These are phyloP conservation scores for Eupithecia vulgata DNA, from an alignment of 2,888 invertebrate genomes.

Conservation along the genomic window DNA sequence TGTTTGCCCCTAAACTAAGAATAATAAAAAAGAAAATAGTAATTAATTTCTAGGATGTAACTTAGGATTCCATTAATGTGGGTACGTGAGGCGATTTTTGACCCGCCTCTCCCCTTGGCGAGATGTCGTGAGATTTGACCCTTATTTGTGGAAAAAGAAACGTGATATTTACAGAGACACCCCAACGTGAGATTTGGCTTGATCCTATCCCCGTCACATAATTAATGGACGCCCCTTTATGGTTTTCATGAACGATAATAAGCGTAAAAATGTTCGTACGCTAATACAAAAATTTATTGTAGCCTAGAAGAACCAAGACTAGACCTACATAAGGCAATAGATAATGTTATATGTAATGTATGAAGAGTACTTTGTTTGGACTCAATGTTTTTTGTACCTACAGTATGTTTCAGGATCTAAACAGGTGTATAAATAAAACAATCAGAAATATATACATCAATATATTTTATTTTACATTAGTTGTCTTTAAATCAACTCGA, in stretches of 20 bases:
- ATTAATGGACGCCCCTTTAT: too few relatives aligned
- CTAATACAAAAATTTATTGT: background rate
- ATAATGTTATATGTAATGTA: conserved; percentile 10
- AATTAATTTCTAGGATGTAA: background rate
- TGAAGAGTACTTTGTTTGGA: conserved; percentile 30
- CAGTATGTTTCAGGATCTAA: conserved; percentile 27
- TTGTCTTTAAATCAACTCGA: conserved; percentile 84
- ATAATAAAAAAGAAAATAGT: background rate
- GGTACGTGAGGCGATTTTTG: too few relatives aligned
- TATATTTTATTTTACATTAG: conserved; percentile 84
- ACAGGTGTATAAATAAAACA: conserved; percentile 56
- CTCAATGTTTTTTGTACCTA: conserved; percentile 23
- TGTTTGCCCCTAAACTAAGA: background rate
- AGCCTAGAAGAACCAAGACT: background rate
- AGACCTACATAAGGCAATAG: background rate
- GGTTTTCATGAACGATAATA: background rate
- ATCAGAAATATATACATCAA: conserved; percentile 78
- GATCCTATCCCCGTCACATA: too few relatives aligned
- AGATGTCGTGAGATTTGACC: too few relatives aligned
- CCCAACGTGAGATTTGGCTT: too few relatives aligned
- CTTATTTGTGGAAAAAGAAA: too few relatives aligned
- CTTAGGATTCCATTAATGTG: background rate
- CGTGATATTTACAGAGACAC: too few relatives aligned
- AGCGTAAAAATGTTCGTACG: background rate
- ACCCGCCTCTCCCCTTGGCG: too few relatives aligned